Percentiles rank a stretch among this genome's conserved stretches.
Conservation (phyloP, 2,113 vertebrate species). For the Bubo scandiacus region DNA sequence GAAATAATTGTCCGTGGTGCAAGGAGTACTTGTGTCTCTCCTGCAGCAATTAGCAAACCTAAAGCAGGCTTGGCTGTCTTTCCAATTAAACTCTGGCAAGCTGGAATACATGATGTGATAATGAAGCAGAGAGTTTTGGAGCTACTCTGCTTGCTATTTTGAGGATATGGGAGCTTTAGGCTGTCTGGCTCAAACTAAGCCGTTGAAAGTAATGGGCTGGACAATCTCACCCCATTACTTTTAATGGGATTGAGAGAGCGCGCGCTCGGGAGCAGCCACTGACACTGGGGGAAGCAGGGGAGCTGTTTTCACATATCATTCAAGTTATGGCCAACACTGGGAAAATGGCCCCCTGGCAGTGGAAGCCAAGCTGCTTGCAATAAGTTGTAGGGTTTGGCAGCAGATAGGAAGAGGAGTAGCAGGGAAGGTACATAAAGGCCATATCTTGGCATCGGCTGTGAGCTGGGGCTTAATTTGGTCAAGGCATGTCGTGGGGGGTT, state of each 20-base stretch:
- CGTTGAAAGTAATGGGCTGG: slow-evolving; percentile 63
- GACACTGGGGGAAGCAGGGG: not conserved
- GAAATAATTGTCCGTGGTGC: not conserved
- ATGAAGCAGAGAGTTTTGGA: slow-evolving; percentile 27
- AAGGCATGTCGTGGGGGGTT: accelerated
- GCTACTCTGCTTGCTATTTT: not conserved
- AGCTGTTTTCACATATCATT: not conserved
- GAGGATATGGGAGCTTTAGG: slow-evolving; percentile 31
- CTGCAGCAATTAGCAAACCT: slow-evolving; percentile 43
- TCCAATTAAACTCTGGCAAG: slow-evolving; percentile 38
- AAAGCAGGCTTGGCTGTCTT: not conserved
- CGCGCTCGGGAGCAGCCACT: not conserved
- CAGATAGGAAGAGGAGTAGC: not conserved
- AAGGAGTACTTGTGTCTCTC: not conserved
- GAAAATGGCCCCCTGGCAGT: not conserved
- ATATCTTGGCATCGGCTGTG: not conserved
- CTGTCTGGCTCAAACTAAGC: slow-evolving; percentile 20
- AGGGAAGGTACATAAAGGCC: not conserved
- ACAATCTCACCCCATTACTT: slow-evolving; percentile 62
- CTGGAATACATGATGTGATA: not conserved
- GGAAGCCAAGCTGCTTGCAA: not conserved
- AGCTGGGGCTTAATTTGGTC: not conserved
- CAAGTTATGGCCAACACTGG: not conserved
- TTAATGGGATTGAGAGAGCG: slow-evolving; percentile 18
- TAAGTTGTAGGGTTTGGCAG: not conserved